Percentiles rank a stretch among this genome's conserved stretches.
Conservation (phyloP, 2,888 invertebrate species). For the Tuta absoluta region DNA sequence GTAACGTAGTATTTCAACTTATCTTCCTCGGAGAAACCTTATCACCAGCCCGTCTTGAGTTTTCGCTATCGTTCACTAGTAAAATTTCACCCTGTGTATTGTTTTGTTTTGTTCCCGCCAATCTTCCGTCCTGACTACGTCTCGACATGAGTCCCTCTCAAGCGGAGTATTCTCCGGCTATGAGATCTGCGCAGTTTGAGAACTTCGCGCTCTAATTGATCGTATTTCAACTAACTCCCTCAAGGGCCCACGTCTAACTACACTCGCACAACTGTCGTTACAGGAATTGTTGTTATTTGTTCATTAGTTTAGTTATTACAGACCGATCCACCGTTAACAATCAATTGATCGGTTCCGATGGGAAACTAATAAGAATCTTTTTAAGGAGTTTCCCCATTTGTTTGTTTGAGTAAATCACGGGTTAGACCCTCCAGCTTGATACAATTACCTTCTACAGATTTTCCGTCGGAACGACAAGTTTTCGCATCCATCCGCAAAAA, state of each 20-base stretch:
- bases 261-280: slow-evolving; percentile 22
- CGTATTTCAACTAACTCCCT: slow-evolving; percentile 52
- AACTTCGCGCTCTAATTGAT: slow-evolving; percentile 56
- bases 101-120: not conserved
- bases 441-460: too few relatives aligned
- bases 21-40: too few relatives aligned
- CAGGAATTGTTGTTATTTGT: slow-evolving; percentile 22
- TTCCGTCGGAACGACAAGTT: too few relatives aligned
- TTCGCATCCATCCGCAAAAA: too few relatives aligned
- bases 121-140: not conserved
- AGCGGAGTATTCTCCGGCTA: slow-evolving; percentile 37
- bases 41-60: too few relatives aligned
- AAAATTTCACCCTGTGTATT: too few relatives aligned
- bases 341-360: not conserved
- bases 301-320: slow-evolving; percentile 15
- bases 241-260: slow-evolving; percentile 36
- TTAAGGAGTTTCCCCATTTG: not conserved
- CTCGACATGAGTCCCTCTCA: not conserved
- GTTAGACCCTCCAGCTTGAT: too few relatives aligned
- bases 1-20: too few relatives aligned
- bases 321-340: not conserved
- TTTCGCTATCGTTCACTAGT: too few relatives aligned
- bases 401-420: not conserved
- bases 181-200: slow-evolving; percentile 35
- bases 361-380: not conserved